phyloP scores from a whole-genome alignment of 2,113 vertebrate genomes.

The Nothoprocta perdicaria region DNA sequence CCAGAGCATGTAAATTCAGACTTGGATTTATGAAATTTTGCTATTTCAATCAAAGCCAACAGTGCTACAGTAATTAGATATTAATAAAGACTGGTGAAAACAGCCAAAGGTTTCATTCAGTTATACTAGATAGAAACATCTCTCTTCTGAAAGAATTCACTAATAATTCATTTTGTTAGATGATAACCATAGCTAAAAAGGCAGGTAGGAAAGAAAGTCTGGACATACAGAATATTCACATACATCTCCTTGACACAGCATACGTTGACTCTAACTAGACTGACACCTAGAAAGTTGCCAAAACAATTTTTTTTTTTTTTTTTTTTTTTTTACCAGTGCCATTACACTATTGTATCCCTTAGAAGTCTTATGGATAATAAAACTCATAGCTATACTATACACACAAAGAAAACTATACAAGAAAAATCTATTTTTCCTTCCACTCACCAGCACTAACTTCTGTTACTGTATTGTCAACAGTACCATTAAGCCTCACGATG shows the following conservation, averaged over 20 bases:
- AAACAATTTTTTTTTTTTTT: background rate
- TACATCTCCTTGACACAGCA: background rate
- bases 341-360: background rate
- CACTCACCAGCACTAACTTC: constrained; percentile 65
- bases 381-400: background rate
- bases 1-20: background rate
- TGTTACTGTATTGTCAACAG: background rate
- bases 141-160: background rate
- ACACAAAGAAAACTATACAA: rapidly evolving
- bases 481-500: constrained; percentile 75
- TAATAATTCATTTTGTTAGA: background rate
- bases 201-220: background rate
- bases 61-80: background rate
- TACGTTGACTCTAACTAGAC: background rate
- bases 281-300: background rate
- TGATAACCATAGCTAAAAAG: background rate
- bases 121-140: background rate
- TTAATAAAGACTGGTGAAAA: background rate
- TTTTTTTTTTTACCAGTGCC: background rate
- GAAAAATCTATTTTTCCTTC: background rate
- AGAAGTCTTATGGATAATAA: background rate
- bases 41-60: background rate
- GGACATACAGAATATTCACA: background rate
- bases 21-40: background rate
- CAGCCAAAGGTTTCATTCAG: background rate